A percentile compares a stretch with the other conserved stretches of the same genome.
Evolutionary conservation across 2,797 vertebrate species (phyloP).

Genomic region (Margarornis squamiger): DNA sequence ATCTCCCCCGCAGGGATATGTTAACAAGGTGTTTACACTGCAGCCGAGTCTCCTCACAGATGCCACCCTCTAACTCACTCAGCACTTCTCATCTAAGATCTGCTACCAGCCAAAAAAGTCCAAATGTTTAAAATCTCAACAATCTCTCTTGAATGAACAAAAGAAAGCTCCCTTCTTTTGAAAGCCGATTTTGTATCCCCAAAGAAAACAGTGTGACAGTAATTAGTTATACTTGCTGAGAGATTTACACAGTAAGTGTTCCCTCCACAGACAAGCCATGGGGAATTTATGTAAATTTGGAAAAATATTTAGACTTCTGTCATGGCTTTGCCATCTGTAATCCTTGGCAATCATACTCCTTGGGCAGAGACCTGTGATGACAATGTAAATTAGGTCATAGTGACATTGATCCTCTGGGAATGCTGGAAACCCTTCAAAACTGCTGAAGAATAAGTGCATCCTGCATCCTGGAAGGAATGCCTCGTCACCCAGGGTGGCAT

Average conservation of each 20-base stretch:
- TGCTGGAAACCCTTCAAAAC: background rate
- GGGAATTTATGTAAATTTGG: background rate
- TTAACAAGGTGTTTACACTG: background rate
- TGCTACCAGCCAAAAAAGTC: background rate
- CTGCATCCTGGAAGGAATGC: background rate
- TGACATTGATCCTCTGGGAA: background rate
- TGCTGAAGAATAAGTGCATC: background rate
- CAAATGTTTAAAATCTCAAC: background rate
- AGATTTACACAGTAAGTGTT: background rate
- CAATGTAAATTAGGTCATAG: conserved; percentile 5
- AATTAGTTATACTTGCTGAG: conserved; percentile 8
- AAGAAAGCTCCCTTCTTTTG: background rate
- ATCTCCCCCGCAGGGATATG: background rate
- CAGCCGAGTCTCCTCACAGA: background rate
- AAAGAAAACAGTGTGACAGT: background rate
- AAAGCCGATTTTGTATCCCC: background rate
- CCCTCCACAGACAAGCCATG: background rate
- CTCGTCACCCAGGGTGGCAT: rapidly evolving
- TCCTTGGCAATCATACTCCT: background rate
- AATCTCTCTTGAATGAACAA: background rate
- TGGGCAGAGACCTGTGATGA: background rate
- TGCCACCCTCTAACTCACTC: background rate
- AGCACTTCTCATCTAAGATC: background rate
- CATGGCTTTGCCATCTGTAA: conserved; percentile 23
- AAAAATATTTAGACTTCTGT: conserved; percentile 55